Base-by-base conservation (phyloP, 30 jellyfish, hydroid and myxozoan species). In the Aurelia aurita complex sp. Pacific region DNA sequence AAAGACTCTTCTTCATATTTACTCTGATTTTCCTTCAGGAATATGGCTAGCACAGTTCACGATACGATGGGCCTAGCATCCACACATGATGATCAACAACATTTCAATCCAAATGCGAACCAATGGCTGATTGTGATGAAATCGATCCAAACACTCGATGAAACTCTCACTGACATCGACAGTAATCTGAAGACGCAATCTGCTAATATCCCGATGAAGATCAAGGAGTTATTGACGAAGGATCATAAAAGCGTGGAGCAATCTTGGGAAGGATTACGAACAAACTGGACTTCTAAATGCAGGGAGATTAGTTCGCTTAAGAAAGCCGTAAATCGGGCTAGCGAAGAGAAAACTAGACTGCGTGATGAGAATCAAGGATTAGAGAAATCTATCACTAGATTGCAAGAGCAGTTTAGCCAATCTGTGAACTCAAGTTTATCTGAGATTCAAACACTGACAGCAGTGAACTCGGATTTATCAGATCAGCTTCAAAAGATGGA, bases 331-430 rank as follows among this genome's bases (percentile, higher is more conserved):
- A 82, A 83, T 36, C 82, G 94, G 53, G 19, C 83, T 9, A 52
- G 89, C 5, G 94, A 88, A 34, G 98, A 93, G 51, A 93, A 91
- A 68, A 66, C 88, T 2, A 57, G 98, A 36, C 52, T 93, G 40
- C 90, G 92, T 53, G 96, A 87, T 53, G 91, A 93, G 87, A 88
- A 87, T 71, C 96, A 88, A 69, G 96, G 92, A 16, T 61, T 87
- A 68, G 98, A 93, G 84, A 77, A 73, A 42, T 81, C 92, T 14
- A 82, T 93, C 1, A 10, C 96, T 32, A 76, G 95, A 38, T 59
- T 93, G 77, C 97, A 92, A 69, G 86, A 86, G 50, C 98, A 93
- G 82, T 93, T 93, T 64, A 88, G 96, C 23, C 92, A 93, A 75
- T 94, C 98, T 4, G 94, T 93, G 34, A 94, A 88, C 66, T 87